Evolutionary conservation across 2,888 invertebrate species (phyloP).

Genomic region (Cheilosia vulpina): DNA sequence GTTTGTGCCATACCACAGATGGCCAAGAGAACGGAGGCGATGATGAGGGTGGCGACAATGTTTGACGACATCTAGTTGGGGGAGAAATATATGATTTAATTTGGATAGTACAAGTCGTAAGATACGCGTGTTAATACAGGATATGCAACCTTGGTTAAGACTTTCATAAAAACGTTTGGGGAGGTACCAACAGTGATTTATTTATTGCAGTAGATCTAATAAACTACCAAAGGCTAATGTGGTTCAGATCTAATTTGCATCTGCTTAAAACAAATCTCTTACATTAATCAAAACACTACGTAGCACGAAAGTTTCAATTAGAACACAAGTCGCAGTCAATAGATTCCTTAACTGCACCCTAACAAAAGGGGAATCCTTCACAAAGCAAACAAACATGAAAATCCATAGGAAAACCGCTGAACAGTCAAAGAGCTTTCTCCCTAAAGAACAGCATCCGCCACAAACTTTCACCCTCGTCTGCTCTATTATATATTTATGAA

Average conservation of each 20-base stretch:
- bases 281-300: constrained; percentile 3
- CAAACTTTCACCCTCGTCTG: not conserved
- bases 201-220: no score
- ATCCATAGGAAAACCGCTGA: not conserved
- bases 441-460: constrained; percentile 4
- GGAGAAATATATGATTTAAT: not conserved
- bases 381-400: not conserved
- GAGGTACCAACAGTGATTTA: no score
- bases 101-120: not conserved
- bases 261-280: no score
- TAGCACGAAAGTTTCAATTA: not conserved
- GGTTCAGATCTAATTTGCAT: no score
- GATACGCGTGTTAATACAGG: not conserved
- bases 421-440: constrained; percentile 18
- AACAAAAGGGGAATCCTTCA: not conserved
- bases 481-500: constrained; percentile 36
- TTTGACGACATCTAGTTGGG: constrained; percentile 80
- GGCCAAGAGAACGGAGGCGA: constrained; percentile 76
- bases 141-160: not conserved
- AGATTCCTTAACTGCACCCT: not conserved
- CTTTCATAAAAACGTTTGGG: no score
- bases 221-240: no score
- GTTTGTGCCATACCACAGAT: constrained; percentile 76
- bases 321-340: not conserved
- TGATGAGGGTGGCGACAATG: constrained; percentile 78